phyloP scores from a whole-genome alignment of 1,140 invertebrate genomes.

The Nephotettix cincticeps region DNA sequence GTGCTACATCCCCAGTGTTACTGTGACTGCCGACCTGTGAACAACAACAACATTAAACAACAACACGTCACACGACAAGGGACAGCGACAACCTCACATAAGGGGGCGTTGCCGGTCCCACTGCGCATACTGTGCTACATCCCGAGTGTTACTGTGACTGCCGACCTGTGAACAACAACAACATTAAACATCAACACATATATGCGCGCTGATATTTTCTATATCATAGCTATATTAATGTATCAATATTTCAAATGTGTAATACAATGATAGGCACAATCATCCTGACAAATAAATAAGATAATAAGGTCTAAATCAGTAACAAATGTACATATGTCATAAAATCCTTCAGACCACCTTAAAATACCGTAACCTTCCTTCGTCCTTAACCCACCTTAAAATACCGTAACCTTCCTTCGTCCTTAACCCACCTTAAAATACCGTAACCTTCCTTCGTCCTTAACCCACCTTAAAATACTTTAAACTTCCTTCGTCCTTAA shows the following conservation, averaged over 20 bases:
- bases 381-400: too few species aligned
- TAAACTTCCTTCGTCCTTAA: too few species aligned
- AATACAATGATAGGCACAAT: background rate
- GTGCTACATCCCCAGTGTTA: conserved; percentile 38
- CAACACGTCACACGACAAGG: background rate
- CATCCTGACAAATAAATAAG: background rate
- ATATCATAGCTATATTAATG: background rate
- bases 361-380: too few species aligned
- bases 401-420: too few species aligned
- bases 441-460: too few species aligned
- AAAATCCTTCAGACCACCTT: background rate
- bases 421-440: too few species aligned
- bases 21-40: background rate
- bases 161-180: background rate
- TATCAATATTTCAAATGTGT: background rate
- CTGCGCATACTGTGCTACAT: background rate
- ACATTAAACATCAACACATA: background rate
- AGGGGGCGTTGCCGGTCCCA: background rate
- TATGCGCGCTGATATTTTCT: background rate
- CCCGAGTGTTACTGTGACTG: background rate
- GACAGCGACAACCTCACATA: background rate
- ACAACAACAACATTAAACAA: background rate
- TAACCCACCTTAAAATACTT: too few species aligned
- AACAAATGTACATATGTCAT: background rate
- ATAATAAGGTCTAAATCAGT: background rate